These are phyloP conservation scores for Megaceryle maxima DNA, from an alignment of 2,113 vertebrate species.

Conservation along the genomic window DNA sequence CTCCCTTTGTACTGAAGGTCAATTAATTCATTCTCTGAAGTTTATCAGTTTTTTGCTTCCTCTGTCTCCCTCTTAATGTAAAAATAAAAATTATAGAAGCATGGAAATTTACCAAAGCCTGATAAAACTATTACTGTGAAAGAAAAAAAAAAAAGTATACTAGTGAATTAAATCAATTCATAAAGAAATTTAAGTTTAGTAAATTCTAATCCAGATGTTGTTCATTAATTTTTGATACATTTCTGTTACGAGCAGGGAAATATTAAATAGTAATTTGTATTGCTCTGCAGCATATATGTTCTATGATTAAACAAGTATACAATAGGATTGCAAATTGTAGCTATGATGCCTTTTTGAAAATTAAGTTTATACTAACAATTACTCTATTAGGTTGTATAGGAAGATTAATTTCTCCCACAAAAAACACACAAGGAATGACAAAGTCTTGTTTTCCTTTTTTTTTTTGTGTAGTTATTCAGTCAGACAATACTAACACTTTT, in stretches of 20 bases:
- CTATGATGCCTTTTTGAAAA: background rate
- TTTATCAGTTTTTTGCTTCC: background rate
- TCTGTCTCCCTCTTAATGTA: background rate
- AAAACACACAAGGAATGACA: background rate
- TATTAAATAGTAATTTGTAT: background rate
- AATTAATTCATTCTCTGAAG: background rate
- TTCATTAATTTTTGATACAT: background rate
- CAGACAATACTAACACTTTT: background rate
- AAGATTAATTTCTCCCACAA: background rate
- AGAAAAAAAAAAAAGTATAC: background rate
- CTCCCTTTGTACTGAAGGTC: background rate
- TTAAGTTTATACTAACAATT: background rate
- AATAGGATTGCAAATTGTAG: background rate
- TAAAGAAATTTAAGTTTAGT: background rate
- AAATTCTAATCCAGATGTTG: background rate
- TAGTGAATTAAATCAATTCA: background rate
- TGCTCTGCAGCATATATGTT: background rate
- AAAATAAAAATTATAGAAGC: background rate
- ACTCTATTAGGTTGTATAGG: background rate
- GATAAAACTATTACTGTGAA: background rate
- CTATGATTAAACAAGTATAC: background rate
- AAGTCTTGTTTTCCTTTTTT: background rate
- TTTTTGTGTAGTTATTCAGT: background rate
- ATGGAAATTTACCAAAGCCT: background rate
- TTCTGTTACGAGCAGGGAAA: background rate